phyloP scores from a whole-genome alignment of 53 echinoderm and acorn worm species.

The Crossaster papposus region DNA sequence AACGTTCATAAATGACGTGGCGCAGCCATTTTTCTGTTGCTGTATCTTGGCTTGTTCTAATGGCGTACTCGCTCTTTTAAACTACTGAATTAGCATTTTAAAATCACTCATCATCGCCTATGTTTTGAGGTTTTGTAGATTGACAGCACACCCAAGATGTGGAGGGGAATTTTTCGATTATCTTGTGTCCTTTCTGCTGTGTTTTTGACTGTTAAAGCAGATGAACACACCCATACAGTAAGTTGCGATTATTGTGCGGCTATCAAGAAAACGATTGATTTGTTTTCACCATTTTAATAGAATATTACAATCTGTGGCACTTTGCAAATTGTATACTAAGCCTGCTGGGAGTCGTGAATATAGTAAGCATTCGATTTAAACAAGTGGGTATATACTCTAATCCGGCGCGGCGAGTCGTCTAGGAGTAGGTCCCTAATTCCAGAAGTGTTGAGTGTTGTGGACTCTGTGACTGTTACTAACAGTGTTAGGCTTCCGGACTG shows the following conservation, averaged over 20 bases:
- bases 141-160: constrained; percentile 55
- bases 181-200: constrained; percentile 69
- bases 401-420: no score
- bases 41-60: neutral
- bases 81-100: neutral
- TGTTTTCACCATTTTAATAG: no score
- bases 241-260: constrained; percentile 50
- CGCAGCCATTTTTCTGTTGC: constrained; percentile 60
- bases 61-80: neutral
- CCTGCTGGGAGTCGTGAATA: neutral
- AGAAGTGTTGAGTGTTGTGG: no score
- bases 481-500: no score
- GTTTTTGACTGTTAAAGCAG: constrained; percentile 72
- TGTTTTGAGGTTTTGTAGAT: constrained; percentile 21
- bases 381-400: no score
- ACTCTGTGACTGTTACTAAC: no score
- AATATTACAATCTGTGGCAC: no score
- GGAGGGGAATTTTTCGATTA: constrained; percentile 65
- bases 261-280: neutral
- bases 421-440: no score
- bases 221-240: constrained; percentile 94
- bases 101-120: constrained; percentile 57
- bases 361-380: no score
- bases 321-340: neutral
- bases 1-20: constrained; percentile 77